These are phyloP conservation scores for Argyrosomus japonicus DNA, from an alignment of 2,113 vertebrate genomes.

Conservation along the genomic window DNA sequence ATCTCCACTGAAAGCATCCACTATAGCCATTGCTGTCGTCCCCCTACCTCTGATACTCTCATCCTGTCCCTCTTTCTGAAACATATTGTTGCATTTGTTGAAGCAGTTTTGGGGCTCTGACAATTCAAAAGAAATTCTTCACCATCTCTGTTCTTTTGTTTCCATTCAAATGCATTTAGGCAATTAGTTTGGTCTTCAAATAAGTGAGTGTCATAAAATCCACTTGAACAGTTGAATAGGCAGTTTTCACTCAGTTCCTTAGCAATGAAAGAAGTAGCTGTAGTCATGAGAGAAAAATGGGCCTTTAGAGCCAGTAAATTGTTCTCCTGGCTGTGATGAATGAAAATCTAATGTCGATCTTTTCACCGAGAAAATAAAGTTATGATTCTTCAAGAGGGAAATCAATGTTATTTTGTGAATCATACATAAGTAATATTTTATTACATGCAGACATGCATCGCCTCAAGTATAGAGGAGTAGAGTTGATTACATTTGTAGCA, in stretches of 20 bases:
- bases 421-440: slow-evolving; percentile 20
- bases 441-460: slow-evolving; percentile 13
- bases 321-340: slow-evolving; percentile 26
- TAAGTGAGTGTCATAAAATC: slow-evolving; percentile 38
- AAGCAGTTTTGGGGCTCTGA: background rate
- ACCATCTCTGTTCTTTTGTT: slow-evolving; percentile 37
- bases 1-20: background rate
- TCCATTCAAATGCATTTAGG: slow-evolving; percentile 35
- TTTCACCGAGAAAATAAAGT: slow-evolving; percentile 1
- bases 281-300: background rate
- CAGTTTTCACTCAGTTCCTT: slow-evolving; percentile 11
- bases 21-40: background rate
- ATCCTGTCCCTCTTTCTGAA: background rate
- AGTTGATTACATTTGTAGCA: background rate
- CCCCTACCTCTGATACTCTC: background rate
- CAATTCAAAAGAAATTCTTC: slow-evolving; percentile 36
- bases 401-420: slow-evolving; percentile 9
- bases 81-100: slow-evolving; percentile 25
- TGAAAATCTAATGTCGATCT: slow-evolving; percentile 16
- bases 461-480: slow-evolving; percentile 2
- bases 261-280: slow-evolving; percentile 8
- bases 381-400: background rate
- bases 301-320: background rate
- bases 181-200: slow-evolving; percentile 28
- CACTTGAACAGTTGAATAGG: slow-evolving; percentile 22